A percentile compares a stretch with the other conserved stretches of the same genome.
phyloP scores from a whole-genome alignment of 2,797 vertebrate genomes.

The Rhinatrema bivittatum region DNA sequence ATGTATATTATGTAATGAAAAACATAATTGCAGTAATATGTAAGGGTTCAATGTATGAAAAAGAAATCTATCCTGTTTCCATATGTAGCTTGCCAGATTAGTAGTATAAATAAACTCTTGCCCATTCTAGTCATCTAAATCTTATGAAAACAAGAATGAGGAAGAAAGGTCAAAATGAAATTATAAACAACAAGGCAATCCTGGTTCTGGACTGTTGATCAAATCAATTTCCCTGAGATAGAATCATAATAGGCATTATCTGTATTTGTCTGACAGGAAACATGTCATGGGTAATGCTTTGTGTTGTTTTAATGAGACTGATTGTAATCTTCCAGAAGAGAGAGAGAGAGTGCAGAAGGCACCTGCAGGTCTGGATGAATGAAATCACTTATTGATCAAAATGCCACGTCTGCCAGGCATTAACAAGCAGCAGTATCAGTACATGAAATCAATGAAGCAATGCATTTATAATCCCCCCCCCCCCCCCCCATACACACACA shows the following conservation, averaged over 20 bases:
- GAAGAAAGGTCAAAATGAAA: constrained; percentile 33
- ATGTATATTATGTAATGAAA: no score
- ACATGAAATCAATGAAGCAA: constrained; percentile 42
- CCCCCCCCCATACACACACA: no score
- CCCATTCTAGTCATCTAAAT: constrained; percentile 23
- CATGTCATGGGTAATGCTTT: constrained; percentile 32
- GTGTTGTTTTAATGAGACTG: constrained; percentile 43
- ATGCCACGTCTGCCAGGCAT: constrained; percentile 31
- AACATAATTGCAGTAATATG: no score
- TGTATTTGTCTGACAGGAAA: constrained; percentile 37
- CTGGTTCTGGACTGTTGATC: constrained; percentile 33
- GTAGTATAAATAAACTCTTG: constrained; percentile 12
- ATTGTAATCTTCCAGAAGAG: constrained; percentile 42
- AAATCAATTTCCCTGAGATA: constrained; percentile 38
- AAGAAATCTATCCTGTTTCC: constrained; percentile 29
- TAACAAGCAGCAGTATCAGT: constrained; percentile 23
- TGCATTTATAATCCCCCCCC: constrained; percentile 36
- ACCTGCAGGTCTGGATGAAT: constrained; percentile 31
- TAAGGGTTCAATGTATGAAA: constrained; percentile 14
- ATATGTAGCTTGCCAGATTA: neutral
- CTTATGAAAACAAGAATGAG: constrained; percentile 21
- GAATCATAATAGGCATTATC: constrained; percentile 24
- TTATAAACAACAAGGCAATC: constrained; percentile 33
- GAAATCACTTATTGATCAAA: constrained; percentile 39
- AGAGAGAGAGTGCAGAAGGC: constrained; percentile 23